Conservation (phyloP, 1,140 invertebrate species). For the Danaus plexippus region DNA sequence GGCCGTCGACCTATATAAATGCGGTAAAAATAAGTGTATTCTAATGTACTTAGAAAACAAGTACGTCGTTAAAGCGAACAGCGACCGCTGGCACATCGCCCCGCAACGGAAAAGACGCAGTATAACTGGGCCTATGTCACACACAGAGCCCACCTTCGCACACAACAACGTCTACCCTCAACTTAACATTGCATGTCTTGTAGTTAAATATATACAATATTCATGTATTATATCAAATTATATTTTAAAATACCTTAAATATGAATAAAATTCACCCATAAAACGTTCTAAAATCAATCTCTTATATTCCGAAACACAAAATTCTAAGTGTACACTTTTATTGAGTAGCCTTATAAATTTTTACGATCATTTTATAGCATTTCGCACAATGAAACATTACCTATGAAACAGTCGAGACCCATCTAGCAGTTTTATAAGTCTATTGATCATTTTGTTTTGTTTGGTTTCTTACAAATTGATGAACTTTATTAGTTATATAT, state of each 20-base stretch:
- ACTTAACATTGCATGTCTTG: too few relatives aligned
- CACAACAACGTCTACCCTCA: not conserved
- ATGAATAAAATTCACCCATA: not conserved
- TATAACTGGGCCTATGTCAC: slow-evolving; percentile 30
- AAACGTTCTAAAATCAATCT: not conserved
- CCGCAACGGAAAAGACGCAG: slow-evolving; percentile 27
- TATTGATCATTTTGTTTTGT: too few relatives aligned
- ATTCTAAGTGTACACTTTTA: slow-evolving; percentile 26
- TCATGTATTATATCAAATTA: too few relatives aligned
- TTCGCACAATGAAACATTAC: slow-evolving; percentile 28
- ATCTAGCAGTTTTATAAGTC: too few relatives aligned
- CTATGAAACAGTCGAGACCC: not conserved
- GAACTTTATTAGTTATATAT: not conserved
- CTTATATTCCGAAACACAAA: slow-evolving; percentile 22
- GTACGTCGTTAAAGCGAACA: slow-evolving; percentile 10
- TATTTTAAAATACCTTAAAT: not conserved
- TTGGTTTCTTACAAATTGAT: too few relatives aligned
- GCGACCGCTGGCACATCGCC: slow-evolving; percentile 37
- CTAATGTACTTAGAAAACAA: slow-evolving; percentile 4
- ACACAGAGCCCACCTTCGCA: slow-evolving; percentile 20
- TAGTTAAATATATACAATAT: too few relatives aligned
- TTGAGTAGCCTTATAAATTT: slow-evolving; percentile 30
- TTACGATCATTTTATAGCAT: slow-evolving; percentile 28
- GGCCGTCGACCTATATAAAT: slow-evolving; percentile 6
- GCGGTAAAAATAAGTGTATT: slow-evolving; percentile 2